Evolutionary conservation across 1,140 invertebrate genomes (phyloP).

Genomic region (Nautilus pompilius): DNA sequence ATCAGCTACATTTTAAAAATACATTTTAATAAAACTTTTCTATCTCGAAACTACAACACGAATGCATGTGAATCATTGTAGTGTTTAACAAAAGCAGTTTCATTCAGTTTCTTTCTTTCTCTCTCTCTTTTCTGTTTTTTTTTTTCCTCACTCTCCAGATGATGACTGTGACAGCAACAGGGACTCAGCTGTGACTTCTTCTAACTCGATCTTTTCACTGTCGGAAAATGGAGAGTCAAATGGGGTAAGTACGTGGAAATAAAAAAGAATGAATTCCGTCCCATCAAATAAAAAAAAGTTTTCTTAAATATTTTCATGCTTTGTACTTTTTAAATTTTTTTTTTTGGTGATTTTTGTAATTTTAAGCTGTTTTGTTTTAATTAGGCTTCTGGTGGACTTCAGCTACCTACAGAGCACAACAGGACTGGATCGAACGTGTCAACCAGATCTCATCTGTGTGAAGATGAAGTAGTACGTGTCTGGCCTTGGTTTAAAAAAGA

Average conservation of each 20-base stretch:
- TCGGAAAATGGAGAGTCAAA: background rate
- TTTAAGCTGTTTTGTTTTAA: constrained; percentile 2
- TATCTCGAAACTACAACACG: too few species aligned
- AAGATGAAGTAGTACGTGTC: constrained; percentile 19
- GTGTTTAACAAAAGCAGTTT: background rate
- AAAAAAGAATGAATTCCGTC: background rate
- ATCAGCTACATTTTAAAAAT: too few species aligned
- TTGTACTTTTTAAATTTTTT: background rate
- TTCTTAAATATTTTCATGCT: background rate
- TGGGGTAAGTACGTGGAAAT: background rate
- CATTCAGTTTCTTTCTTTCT: background rate
- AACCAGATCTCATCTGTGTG: constrained; percentile 11
- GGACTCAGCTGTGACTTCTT: background rate
- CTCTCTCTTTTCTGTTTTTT: background rate
- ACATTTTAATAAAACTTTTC: too few species aligned
- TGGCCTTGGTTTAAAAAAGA: too few species aligned
- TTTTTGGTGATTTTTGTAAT: background rate
- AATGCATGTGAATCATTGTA: background rate
- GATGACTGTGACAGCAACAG: background rate
- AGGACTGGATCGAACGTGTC: constrained; percentile 18
- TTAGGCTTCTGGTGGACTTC: constrained; percentile 7
- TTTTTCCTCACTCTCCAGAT: background rate
- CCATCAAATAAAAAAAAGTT: background rate
- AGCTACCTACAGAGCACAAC: constrained; percentile 13
- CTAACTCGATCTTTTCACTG: background rate